Conservation (phyloP, 2,888 invertebrate genomes). For the Parnassius glacialis region DNA sequence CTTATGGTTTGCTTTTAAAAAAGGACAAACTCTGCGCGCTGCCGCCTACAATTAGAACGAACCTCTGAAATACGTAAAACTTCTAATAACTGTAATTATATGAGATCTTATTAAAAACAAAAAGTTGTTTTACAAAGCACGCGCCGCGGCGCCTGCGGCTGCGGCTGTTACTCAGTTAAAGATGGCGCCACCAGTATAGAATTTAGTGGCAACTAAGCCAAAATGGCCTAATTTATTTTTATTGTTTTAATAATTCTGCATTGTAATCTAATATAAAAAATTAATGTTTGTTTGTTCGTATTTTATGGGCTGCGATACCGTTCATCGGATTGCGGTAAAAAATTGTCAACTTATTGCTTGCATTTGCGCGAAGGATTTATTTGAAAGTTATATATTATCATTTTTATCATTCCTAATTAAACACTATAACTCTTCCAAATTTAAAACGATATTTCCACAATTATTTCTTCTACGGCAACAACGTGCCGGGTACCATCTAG, state of each 20-base stretch:
- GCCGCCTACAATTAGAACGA: slow-evolving; percentile 61
- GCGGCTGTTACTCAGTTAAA: slow-evolving; percentile 31
- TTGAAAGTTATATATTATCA: no score
- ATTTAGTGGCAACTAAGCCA: slow-evolving; percentile 34
- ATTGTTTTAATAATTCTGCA: slow-evolving; percentile 1
- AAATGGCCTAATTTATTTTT: slow-evolving; percentile 31
- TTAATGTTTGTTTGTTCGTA: no score
- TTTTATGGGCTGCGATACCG: no score
- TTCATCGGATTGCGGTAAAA: no score
- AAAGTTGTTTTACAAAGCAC: slow-evolving; percentile 56
- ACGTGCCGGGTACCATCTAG: no score
- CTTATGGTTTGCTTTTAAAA: slow-evolving; percentile 7
- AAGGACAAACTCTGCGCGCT: slow-evolving; percentile 33
- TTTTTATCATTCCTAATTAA: no score
- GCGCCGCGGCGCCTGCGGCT: slow-evolving; percentile 57
- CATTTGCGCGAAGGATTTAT: no score
- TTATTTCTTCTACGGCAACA: no score
- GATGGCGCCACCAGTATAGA: slow-evolving; percentile 47
- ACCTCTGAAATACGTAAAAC: slow-evolving; percentile 71
- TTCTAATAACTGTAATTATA: slow-evolving; percentile 70
- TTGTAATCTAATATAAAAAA: no score
- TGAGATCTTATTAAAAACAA: slow-evolving; percentile 60
- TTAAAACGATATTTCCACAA: no score
- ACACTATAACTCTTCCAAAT: no score
- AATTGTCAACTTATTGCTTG: no score